Evolutionary conservation across 1,140 invertebrate species (phyloP), one percentile per base, ranked within the genome.

Genomic region (Acromyrmex heyeri): DNA sequence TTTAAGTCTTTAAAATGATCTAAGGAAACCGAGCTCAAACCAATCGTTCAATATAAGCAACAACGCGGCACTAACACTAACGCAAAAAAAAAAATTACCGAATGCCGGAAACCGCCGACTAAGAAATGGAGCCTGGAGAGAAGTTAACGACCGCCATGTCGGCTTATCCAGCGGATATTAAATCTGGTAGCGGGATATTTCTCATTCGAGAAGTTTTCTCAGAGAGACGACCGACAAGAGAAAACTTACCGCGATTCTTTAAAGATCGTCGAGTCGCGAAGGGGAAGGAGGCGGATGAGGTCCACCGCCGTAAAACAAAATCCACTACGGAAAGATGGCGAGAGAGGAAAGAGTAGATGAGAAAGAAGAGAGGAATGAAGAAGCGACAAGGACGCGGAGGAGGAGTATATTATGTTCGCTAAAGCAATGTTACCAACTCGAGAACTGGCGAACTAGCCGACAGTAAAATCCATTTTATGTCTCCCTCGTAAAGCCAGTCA

Each of bases 401-500:
- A 75, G 75, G 59, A 75, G 79, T 93, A 91, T 92, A 92, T 93
- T 94, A 93, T 93, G 90, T 88, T 92, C 90, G 91, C 87, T 89
- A 93, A 93, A 94, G 93, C 93, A 93, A 94, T 93, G 94, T 94
- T 94, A 94, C 92, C 92, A 93, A 94, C 93, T 94, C 91, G 93
- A 94, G 92, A 94, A 94, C 94, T 94, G 93, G 94, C 93, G 94
- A 94, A 94, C 93, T 94, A 94, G 93, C 93, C 93, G 93, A 94
- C 94, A 94, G 93, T 94, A 94, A 94, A 94, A 94, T 94, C 93
- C 93, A 93, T 94, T 94, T 94, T 94, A 94, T 94, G 94, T 93
- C 93, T 91, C 76, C 87, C 91, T 94, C 94, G 93, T 94, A 94
- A 94, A 94, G 93, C 91, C 94, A 94, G 94, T 94, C 93, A 93